Conservation (phyloP, 2,113 vertebrate genomes). For the Odontesthes bonariensis region DNA sequence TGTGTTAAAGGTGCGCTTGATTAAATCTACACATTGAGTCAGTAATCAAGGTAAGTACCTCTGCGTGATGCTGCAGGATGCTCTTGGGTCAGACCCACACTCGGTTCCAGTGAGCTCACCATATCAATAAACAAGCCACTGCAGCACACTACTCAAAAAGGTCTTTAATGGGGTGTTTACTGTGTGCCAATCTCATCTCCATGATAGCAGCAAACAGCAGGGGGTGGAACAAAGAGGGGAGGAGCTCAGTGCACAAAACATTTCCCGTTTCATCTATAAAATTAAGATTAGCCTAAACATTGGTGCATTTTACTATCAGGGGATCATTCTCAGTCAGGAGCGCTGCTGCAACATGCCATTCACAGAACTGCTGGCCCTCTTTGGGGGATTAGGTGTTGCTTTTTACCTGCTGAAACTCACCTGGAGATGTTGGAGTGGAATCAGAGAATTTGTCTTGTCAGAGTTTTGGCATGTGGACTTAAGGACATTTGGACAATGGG, state of each 20-base stretch:
- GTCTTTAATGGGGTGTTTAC: not conserved
- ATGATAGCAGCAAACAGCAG: constrained; percentile 1
- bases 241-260: constrained; percentile 20
- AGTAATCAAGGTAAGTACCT: not conserved
- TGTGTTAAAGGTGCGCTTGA: not conserved
- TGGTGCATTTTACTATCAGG: not conserved
- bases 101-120: not conserved
- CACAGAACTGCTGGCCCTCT: constrained; percentile 29
- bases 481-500: constrained; percentile 78
- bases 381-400: constrained; percentile 63
- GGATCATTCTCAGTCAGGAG: not conserved
- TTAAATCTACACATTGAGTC: not conserved
- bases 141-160: not conserved
- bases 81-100: not conserved
- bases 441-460: constrained; percentile 74
- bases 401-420: constrained; percentile 64
- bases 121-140: not conserved
- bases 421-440: constrained; percentile 74
- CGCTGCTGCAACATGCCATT: constrained; percentile 46
- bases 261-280: constrained; percentile 25
- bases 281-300: not conserved
- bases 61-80: not conserved
- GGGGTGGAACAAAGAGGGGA: constrained; percentile 60
- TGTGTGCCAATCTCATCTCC: not conserved
- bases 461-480: constrained; percentile 73